Base-by-base conservation (phyloP, 1,140 invertebrate species). In the Anastrepha ludens region DNA sequence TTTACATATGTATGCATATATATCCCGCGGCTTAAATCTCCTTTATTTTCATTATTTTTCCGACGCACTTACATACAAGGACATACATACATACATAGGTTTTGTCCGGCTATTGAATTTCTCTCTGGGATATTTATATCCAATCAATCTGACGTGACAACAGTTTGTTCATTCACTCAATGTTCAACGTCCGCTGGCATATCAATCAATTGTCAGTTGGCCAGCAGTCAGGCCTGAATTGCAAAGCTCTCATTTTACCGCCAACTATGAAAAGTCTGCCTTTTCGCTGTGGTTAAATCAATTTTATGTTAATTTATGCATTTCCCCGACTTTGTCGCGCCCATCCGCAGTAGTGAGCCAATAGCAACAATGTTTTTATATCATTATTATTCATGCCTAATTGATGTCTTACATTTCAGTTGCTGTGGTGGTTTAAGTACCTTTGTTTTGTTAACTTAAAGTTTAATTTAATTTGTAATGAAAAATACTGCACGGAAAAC, bases 151-250 rank as follows among this genome's bases (percentile, higher is more conserved):
- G 47, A 47, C 74, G 20, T 20, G 74, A 55, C 50, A 50, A 11
- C 74, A 81, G 47, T n/a, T 20, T 55, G 47, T 81, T 50, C 47
- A 81, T 11, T 9, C n/a, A 81, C 74, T 29, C 74, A n/a, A 5
- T n/a, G n/a, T 9, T 13, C 47, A 78, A n/a, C 44, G 44, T n/a
- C 3, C 74, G n/a, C 6, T 78, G 74, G 39, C 47, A 41, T 41
- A 74, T 74, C 67, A 15, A 39, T 74, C 67, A 74, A 74, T 74
- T 74, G 67, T 50, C 70, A 74, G 70, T n/a, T 74, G 70, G 70
- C 41, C 70, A 50, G 70, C n/a, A 15, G 70, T 8, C n/a, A 4
- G 39, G 39, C 70, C 70, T 50, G 41, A n/a, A 3, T 47, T 15
- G 15, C 4, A 3, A n/a, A 15, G 41, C 44, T 47, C 13, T 17